Evolutionary conservation across 2,797 vertebrate genomes (phyloP), one percentile per base, ranked within the genome.

Genomic region (Danio albolineatus): DNA sequence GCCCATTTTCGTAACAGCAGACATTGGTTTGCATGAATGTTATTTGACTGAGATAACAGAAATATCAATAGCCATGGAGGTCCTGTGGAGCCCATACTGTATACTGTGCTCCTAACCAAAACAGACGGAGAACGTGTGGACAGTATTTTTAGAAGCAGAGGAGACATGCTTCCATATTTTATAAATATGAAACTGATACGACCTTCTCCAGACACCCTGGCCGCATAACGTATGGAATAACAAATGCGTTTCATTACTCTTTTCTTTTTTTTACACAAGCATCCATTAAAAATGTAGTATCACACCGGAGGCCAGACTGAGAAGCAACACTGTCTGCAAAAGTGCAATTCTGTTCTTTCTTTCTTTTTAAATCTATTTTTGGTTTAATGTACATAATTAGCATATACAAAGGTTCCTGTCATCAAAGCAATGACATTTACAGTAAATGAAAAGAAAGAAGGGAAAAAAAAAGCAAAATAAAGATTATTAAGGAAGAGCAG

Each of bases 21-120:
- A 83, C 80, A 71, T 59, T 84, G 71, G 79, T 79, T 82, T 81
- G 83, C 82, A 76, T 82, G 74, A 76, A 72, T 85, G 80, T 81
- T 80, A 82, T 82, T 85, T 82, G 77, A 84, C 80, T 80, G 82
- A 54, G 74, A 82, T 87, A 84, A 87, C 76, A 48, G 78, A 71
- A 84, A 85, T 60, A 82, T 85, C 85, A 84, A 82, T 80, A 85
- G 66, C 57, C 17, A 3, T 53, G 69, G 61, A 80, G 39, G 44
- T 82, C 82, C 82, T 76, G 83, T 62, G 67, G 74, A 80, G 70
- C 70, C 71, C 66, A 69, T 61, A 43, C 49, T 62, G 28, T 73
- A 82, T 65, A 46, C 16, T 19, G 43, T 36, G 6, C 64, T 83
- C 53, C 28, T 69, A 64, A 76, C 16, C 49, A 14, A 75, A 71